Percentiles rank a stretch among this genome's conserved stretches.
phyloP scores from a whole-genome alignment of 1,140 invertebrate genomes.

The Tetraneura akinire region DNA sequence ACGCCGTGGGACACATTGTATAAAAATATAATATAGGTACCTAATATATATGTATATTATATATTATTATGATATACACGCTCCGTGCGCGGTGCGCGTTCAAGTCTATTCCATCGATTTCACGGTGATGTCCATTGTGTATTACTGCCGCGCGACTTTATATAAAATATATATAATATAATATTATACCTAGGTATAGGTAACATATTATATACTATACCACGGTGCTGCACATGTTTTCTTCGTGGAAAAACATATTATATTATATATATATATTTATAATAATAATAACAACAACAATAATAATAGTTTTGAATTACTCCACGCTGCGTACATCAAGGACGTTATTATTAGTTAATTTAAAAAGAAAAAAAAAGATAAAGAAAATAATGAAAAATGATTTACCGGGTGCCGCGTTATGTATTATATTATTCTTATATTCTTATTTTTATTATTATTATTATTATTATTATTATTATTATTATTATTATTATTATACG shows the following conservation, averaged over 20 bases:
- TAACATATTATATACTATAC: too few relatives aligned
- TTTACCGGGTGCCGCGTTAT: constrained; percentile 32
- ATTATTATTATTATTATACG: too few relatives aligned
- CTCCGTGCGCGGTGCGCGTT: constrained; percentile 26
- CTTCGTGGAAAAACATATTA: background rate
- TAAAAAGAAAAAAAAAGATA: background rate
- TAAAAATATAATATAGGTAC: background rate
- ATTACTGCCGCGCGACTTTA: background rate
- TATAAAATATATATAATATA: too few relatives aligned
- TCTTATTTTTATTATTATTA: too few relatives aligned
- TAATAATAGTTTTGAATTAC: constrained; percentile 45
- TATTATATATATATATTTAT: too few relatives aligned
- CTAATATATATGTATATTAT: constrained; percentile 7
- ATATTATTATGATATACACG: background rate
- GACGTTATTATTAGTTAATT: constrained; percentile 47
- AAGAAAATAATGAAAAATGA: constrained; percentile 39
- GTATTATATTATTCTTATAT: background rate
- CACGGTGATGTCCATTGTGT: constrained; percentile 49
- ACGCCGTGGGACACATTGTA: background rate
- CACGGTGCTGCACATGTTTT: constrained; percentile 8
- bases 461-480: too few relatives aligned
- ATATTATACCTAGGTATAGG: too few relatives aligned
- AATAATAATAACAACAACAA: constrained; percentile 18
- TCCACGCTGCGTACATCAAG: constrained; percentile 39
- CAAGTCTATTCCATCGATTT: constrained; percentile 47